Evolutionary conservation across 2,113 vertebrate genomes (phyloP).

Genomic region (Vombatus ursinus): DNA sequence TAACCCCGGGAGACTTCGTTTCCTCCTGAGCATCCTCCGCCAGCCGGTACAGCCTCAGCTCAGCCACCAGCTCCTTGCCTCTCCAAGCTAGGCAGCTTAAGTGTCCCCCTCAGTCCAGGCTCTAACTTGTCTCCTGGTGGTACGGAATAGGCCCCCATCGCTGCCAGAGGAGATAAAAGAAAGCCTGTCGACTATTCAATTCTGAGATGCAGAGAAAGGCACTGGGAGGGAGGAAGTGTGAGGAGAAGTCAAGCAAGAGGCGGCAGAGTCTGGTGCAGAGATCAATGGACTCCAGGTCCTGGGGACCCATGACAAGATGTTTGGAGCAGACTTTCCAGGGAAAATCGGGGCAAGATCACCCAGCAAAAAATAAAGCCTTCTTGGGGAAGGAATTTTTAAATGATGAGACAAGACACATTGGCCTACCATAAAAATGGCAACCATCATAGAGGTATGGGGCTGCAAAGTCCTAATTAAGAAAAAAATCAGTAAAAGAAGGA

Average conservation of each 20-base stretch:
- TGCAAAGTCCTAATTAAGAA: background rate
- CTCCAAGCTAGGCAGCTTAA: background rate
- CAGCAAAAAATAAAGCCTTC: background rate
- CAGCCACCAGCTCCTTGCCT: background rate
- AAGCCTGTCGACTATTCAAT: background rate
- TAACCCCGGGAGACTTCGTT: slow-evolving; percentile 9
- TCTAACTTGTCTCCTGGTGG: slow-evolving; percentile 5
- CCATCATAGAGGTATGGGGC: background rate
- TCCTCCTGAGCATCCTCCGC: background rate
- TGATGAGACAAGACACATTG: background rate
- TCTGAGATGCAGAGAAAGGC: background rate
- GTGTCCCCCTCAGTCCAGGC: background rate
- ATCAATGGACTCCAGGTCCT: background rate
- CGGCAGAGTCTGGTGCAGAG: background rate
- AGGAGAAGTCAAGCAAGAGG: background rate
- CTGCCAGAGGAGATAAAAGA: background rate
- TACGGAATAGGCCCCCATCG: background rate
- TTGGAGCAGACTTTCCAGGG: background rate
- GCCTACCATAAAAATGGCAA: too few species aligned
- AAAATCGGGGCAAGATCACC: background rate
- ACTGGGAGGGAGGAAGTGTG: background rate
- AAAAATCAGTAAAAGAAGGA: background rate
- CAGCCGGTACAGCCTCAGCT: background rate
- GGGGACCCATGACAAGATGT: background rate
- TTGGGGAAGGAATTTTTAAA: background rate